Conservation (phyloP, 2,113 vertebrate genomes). For the Entelurus aequoreus region DNA sequence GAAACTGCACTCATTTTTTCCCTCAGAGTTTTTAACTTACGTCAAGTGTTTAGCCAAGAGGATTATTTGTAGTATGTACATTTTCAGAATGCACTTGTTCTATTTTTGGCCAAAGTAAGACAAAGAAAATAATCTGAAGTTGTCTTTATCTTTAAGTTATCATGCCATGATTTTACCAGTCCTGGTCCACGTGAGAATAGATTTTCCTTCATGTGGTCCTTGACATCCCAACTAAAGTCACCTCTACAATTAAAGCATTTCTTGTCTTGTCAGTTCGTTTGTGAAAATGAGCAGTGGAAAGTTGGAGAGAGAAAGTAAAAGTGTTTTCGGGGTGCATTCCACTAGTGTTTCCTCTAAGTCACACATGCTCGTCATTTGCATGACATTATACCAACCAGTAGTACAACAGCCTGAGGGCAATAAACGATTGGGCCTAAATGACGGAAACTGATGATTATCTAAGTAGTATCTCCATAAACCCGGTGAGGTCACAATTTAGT, state of each 20-base stretch:
- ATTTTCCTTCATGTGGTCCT: too few species aligned
- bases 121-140: too few species aligned
- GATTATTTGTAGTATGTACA: too few species aligned
- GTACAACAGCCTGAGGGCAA: constrained; percentile 24
- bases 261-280: constrained; percentile 21
- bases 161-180: too few species aligned
- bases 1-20: too few species aligned
- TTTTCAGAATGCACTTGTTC: too few species aligned
- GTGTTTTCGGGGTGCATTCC: constrained; percentile 13
- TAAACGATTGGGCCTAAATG: constrained; percentile 29
- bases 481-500: too few species aligned
- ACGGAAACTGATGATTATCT: constrained; percentile 58
- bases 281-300: constrained; percentile 36
- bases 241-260: constrained; percentile 4
- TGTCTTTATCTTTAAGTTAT: too few species aligned
- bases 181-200: too few species aligned
- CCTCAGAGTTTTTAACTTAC: too few species aligned
- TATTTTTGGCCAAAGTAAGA: too few species aligned
- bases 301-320: constrained; percentile 2
- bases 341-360: constrained; percentile 16
- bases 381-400: constrained; percentile 30
- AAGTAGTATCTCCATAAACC: constrained; percentile 3
- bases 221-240: background rate
- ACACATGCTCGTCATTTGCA: constrained; percentile 30
- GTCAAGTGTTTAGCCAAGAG: too few species aligned